Conservation (phyloP, 2,888 invertebrate genomes). For the Dysmachus trigonus region DNA sequence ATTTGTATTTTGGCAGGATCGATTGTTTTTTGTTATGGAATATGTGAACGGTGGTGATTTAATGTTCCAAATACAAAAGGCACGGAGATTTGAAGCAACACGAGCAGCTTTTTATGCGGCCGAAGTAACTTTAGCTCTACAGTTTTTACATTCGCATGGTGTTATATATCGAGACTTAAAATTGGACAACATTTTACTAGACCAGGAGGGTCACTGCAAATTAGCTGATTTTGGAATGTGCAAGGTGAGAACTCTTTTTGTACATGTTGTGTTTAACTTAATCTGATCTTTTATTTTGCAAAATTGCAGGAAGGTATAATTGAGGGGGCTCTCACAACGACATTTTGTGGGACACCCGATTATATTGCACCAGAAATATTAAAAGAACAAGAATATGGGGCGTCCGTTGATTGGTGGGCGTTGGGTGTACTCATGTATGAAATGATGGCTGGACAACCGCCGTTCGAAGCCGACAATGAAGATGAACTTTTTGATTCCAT, state of each 20-base stretch:
- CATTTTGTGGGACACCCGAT: conserved; percentile 99
- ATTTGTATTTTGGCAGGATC: conserved; percentile 69
- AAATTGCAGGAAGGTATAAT: conserved; percentile 60
- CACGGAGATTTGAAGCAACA: conserved; percentile 96
- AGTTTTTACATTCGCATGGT: conserved; percentile 95
- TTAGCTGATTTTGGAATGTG: conserved; percentile 98
- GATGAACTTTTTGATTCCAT: conserved; percentile 99
- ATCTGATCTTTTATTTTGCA: not conserved
- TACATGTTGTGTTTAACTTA: not conserved
- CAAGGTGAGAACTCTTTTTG: conserved; percentile 77
- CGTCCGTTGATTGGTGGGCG: conserved; percentile 96
- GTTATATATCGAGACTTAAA: conserved; percentile 99
- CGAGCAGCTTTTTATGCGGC: conserved; percentile 95
- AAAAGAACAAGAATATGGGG: conserved; percentile 90
- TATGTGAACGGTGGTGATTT: conserved; percentile 98
- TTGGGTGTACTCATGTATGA: conserved; percentile 98
- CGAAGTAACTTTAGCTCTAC: conserved; percentile 96
- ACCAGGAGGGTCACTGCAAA: conserved; percentile 94
- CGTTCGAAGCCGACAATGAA: conserved; percentile 99
- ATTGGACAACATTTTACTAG: conserved; percentile 96
- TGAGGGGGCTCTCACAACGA: conserved; percentile 89
- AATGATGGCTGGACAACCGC: conserved; percentile 99
- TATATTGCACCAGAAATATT: conserved; percentile 99
- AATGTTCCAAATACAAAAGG: conserved; percentile 99
- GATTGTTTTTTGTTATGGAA: conserved; percentile 99